These are phyloP conservation scores for Melanotaenia maccullochi DNA, from an alignment of 2,797 vertebrate genomes.

Conservation along the genomic window DNA sequence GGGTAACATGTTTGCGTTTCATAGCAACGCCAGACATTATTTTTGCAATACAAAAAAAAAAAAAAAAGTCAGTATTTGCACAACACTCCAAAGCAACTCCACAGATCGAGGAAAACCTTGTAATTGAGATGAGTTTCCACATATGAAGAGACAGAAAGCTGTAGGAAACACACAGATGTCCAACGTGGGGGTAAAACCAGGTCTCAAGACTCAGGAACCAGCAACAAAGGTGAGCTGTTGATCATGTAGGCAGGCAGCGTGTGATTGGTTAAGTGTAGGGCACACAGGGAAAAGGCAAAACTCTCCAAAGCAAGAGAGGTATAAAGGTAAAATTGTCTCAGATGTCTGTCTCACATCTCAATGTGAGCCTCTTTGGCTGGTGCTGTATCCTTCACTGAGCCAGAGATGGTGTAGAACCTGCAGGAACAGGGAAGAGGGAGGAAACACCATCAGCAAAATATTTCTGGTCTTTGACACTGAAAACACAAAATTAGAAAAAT, in stretches of 20 bases:
- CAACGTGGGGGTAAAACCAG: constrained; percentile 17
- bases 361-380: constrained; percentile 65
- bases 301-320: constrained; percentile 24
- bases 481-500: too few relatives aligned
- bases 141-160: constrained; percentile 6
- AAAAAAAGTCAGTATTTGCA: constrained; percentile 7
- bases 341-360: constrained; percentile 67
- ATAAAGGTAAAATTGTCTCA: constrained; percentile 21
- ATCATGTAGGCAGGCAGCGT: constrained; percentile 42
- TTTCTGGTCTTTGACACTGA: too few relatives aligned
- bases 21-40: not conserved
- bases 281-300: constrained; percentile 40
- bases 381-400: constrained; percentile 62
- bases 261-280: constrained; percentile 41
- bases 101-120: constrained; percentile 10
- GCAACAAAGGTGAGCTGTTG: constrained; percentile 14
- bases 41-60: not conserved
- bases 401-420: constrained; percentile 79
- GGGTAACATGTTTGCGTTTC: not conserved
- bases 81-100: constrained; percentile 13
- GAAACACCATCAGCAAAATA: too few relatives aligned
- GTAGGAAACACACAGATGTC: constrained; percentile 11
- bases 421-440: not conserved
- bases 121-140: not conserved
- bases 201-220: constrained; percentile 5